Evolutionary conservation across 2,888 invertebrate genomes (phyloP), one percentile per base, ranked within the genome.

Genomic region (Arrhopalites spinosus): DNA sequence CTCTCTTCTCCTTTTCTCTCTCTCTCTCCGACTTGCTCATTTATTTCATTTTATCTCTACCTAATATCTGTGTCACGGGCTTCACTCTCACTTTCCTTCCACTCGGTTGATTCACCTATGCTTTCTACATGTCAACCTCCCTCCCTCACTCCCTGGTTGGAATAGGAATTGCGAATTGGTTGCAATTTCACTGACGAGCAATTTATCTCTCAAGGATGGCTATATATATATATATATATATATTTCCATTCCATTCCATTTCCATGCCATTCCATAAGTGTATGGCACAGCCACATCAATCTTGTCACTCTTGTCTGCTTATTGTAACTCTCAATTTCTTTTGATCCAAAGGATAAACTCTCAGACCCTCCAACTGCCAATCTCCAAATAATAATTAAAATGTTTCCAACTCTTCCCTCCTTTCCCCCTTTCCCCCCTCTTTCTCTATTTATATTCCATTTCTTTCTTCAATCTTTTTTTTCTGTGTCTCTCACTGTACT

Each of bases 61-160:
- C 36, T 74, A 74, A 74, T 74, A 74, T 74, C 74, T 67, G 59
- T 68, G 68, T 74, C 74, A 74, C 74, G 74, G 68, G 73, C 56
- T 69, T 68, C 74, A 36, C 69, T 74, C 47, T 11, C n/a, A 72
- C 11, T 72, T 72, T 72, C 61, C 72, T 64, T 72, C 72, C 63
- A 63, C 47, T 1, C 63, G 47, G 72, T 72, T 72, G 72, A 72
- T 71, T 71, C 71, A 71, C 71, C 71, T 71, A 71, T 71, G 71
- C 71, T 70, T 70, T 15, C 50, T 45, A 47, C 53, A 70, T 50
- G 70, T 70, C 70, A 70, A 47, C 56, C 70, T 56, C 30, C 67
- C 67, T 43, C 43, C 67, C 11, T 67, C 43, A 17, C n/a, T 45
- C 27, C 15, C 36, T 36, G 5, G 8, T n/a, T 53, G 53, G 53